These are phyloP conservation scores for Eurois occulta DNA, from an alignment of 2,888 invertebrate species.

Conservation along the genomic window DNA sequence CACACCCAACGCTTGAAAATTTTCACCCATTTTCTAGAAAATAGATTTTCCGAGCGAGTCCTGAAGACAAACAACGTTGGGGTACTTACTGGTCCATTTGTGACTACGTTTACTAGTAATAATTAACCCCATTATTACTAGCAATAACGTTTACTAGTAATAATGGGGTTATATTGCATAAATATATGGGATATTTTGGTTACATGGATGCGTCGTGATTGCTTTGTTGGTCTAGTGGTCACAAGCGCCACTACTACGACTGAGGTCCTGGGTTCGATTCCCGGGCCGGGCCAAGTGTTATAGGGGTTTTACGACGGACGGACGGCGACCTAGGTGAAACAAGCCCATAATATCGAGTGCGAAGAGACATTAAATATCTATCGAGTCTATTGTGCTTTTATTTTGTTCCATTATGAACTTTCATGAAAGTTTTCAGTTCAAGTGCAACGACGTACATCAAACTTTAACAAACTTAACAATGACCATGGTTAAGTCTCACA, in stretches of 20 bases:
- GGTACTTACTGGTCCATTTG: slow-evolving; percentile 51
- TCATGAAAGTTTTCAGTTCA: neutral
- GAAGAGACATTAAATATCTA: neutral
- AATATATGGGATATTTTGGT: slow-evolving; percentile 1
- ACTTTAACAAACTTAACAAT: slow-evolving; percentile 7
- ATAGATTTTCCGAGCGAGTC: slow-evolving; percentile 75
- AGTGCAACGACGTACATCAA: slow-evolving; percentile 7
- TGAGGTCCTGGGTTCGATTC: no score
- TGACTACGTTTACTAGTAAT: slow-evolving; percentile 12
- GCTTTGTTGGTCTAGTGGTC: no score
- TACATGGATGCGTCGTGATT: neutral
- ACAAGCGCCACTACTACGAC: no score
- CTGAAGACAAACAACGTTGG: slow-evolving; percentile 71
- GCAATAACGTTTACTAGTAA: slow-evolving; percentile 2
- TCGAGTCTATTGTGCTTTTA: neutral
- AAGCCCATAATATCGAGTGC: no score
- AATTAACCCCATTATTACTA: no score
- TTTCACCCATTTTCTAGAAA: slow-evolving; percentile 80
- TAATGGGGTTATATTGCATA: slow-evolving; percentile 14
- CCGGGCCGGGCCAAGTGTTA: no score
- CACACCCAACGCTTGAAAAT: slow-evolving; percentile 77
- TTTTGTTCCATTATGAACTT: neutral
- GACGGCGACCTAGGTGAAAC: no score
- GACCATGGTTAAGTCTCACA: no score
- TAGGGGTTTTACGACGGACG: no score